Conservation (phyloP, 2,888 invertebrate genomes). For the Drosophila testacea region DNA sequence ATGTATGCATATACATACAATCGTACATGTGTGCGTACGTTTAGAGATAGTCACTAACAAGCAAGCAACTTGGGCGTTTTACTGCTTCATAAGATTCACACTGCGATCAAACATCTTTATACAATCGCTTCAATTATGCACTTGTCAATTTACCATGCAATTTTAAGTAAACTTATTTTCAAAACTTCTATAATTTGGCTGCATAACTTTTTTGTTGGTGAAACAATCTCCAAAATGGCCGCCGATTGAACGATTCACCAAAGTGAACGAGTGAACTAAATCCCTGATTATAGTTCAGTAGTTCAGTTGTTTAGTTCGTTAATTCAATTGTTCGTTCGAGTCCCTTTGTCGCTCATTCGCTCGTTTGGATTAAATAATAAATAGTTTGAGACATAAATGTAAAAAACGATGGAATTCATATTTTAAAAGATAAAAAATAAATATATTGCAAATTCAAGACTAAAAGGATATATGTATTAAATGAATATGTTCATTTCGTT, state of each 20-base stretch:
- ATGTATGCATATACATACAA: conserved; percentile 67
- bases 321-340: no score
- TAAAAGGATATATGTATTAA: no score
- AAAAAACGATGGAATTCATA: no score
- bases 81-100: conserved; percentile 60
- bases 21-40: conserved; percentile 61
- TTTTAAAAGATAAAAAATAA: no score
- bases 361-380: no score
- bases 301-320: no score
- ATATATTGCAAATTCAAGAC: no score
- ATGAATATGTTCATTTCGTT: no score
- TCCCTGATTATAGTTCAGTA: no score
- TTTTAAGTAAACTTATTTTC: conserved; percentile 65
- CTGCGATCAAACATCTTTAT: conserved; percentile 64
- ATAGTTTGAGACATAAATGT: no score
- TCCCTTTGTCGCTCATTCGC: no score
- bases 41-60: conserved; percentile 66
- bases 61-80: conserved; percentile 70
- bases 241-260: conserved; percentile 68
- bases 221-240: conserved; percentile 81
- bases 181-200: conserved; percentile 67
- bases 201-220: conserved; percentile 79
- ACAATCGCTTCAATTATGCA: conserved; percentile 58
- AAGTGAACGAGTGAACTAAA: no score
- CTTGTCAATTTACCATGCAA: conserved; percentile 65